Evolutionary conservation across 2,797 vertebrate species (phyloP), one percentile per base, ranked within the genome.

Genomic region (Melopsittacus undulatus): DNA sequence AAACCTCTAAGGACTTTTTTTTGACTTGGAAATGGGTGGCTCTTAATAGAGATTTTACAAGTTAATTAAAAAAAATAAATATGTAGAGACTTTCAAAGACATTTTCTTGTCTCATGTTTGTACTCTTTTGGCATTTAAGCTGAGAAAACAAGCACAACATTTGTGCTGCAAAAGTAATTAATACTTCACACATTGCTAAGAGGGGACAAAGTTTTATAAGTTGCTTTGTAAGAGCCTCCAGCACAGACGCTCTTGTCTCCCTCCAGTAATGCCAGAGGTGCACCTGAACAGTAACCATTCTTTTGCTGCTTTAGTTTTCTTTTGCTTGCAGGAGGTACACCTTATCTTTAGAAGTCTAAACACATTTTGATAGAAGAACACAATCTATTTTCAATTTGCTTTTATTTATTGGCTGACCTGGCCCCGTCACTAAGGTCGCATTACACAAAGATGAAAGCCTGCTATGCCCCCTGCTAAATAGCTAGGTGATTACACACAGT

Each of bases 341-440:
- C 40, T 93, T 67, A 84, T 38, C 24, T 18, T 85, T 69, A 30
- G 40, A 91, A 81, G 54, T 43, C 69, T 83, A 68, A 94, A 76
- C 15, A 75, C 36, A 43, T 93, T 63, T 49, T 74, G 34, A 77
- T 40, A 86, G 59, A 87, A 94, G 30, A 38, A 38, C 45, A 74
- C 80, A 92, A 38, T 46, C 19, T 81, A 68, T 38, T 82, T 92
- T 90, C 73, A 83, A 54, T 74, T 94, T 76, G 12, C 77, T 68
- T 92, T 91, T 94, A 82, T 83, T 94, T 97, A 64, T 87, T 90
- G 61, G 22, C 57, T 83, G 61, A 67, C 68, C 18, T 59, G 63
- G n/a, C 18, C 54, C 54, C 26, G n/a, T 92, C 45, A 29, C 38
- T 66, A 75, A 90, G 57, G 61, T 15, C 80, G 27, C 79, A 30